Conservation (phyloP, 2,888 invertebrate genomes). For the Andrena dorsata region DNA sequence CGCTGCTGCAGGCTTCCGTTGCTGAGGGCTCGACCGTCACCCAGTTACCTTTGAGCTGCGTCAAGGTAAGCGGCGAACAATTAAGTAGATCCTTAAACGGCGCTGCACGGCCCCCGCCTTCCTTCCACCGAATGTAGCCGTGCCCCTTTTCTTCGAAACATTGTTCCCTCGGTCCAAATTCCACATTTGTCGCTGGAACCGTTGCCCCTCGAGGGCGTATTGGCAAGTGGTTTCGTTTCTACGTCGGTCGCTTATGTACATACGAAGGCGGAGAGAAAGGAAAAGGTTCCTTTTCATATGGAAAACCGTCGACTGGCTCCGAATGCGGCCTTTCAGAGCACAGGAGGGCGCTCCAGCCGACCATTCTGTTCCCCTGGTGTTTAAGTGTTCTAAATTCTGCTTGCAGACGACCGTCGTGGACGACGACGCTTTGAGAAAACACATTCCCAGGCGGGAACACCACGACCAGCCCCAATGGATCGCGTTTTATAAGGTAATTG, state of each 20-base stretch:
- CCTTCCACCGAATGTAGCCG: conserved; percentile 16
- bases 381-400: conserved; percentile 54
- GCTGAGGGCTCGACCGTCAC: conserved; percentile 73
- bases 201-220: conserved; percentile 33
- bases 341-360: not conserved
- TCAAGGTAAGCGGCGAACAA: conserved; percentile 77
- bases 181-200: conserved; percentile 30
- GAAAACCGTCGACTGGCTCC: not conserved
- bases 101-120: conserved; percentile 18
- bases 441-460: conserved; percentile 86
- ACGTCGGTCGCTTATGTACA: conserved; percentile 3
- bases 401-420: conserved; percentile 86
- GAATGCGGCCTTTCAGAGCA: conserved; percentile 4
- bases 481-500: conserved; percentile 89
- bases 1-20: conserved; percentile 74
- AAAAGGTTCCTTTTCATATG: conserved; percentile 5
- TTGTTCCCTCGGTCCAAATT: conserved; percentile 48
- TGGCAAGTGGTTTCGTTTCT: conserved; percentile 1
- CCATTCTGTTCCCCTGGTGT: not conserved
- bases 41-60: conserved; percentile 79
- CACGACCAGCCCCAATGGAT: conserved; percentile 92
- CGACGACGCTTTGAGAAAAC: conserved; percentile 85
- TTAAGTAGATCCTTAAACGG: conserved; percentile 42
- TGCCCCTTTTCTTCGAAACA: conserved; percentile 2
- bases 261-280: not conserved